Base-by-base conservation (phyloP, 2,888 invertebrate genomes). In the Eristalis arbustorum region DNA sequence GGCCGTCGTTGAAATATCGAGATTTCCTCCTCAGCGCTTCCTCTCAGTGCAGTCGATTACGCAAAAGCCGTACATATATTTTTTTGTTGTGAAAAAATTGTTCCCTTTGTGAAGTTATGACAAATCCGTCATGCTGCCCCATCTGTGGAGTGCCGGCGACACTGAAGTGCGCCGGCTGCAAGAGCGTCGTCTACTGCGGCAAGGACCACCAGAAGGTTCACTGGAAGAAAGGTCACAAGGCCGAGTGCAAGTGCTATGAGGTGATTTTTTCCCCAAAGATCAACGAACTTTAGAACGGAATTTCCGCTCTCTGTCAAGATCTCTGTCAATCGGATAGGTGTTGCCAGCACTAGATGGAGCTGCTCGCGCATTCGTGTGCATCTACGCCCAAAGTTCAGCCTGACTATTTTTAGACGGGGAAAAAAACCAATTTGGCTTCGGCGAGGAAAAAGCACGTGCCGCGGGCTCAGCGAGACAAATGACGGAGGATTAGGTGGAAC, bases 191-290 rank as follows among this genome's bases (percentile, higher is more conserved):
- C 90, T 96, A 96, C 91, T 96, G 96, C 91, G 94, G 95, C 57
- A 94, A 94, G 89, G 95, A 95, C 4, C 96, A 96, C 90, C 96
- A 96, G 90, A 95, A 95, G 91, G 92, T 94, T 84, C 95, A 96
- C 91, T 96, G 96, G 96, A 94, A 94, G 84, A 94, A 94, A 90
- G 94, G 94, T 1, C 96, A 96, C 92, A 96, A 95, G 90, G 92
- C 92, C 77, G 93, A 94, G 90, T 96, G 96, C 91, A 94, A 92
- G 89, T 92, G 92, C 88, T 93, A 91, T 82, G 92, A 92, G 91
- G 90, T 93, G 72, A 89, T 72, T 74, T 10, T 1, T n/a, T n/a
- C n/a, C n/a, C n/a, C n/a, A 68, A 18, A 2, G 49, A 18, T 49
- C 49, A 49, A 18, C n/a, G 49, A 49, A 49, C 49, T 40, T 31